A percentile compares a stretch with the other conserved stretches of the same genome.
Evolutionary conservation across 92 coral and sea anemone genomes (phyloP).

Genomic region (Epizoanthus rinbou): DNA sequence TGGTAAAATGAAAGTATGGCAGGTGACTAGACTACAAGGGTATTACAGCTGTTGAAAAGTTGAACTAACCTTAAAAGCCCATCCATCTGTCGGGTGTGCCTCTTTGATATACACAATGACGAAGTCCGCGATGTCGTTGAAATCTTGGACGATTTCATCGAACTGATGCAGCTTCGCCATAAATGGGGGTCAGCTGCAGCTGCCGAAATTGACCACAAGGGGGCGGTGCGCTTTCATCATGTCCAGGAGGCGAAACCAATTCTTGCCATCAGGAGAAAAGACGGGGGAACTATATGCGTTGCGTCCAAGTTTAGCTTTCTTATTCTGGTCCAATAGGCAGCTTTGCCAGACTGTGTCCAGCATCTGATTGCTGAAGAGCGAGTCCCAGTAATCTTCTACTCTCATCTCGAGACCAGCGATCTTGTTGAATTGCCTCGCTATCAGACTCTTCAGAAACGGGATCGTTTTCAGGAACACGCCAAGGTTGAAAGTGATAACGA

Average conservation of each 20-base stretch:
- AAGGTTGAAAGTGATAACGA: constrained; percentile 52
- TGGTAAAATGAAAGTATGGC: too few species aligned
- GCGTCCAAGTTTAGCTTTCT: constrained; percentile 44
- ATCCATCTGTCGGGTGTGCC: constrained; percentile 91
- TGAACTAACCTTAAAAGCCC: constrained; percentile 91
- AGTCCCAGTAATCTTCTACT: constrained; percentile 72
- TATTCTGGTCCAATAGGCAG: constrained; percentile 52
- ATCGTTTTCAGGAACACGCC: constrained; percentile 68
- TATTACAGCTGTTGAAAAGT: background rate
- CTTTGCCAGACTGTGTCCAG: constrained; percentile 62
- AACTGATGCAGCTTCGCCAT: constrained; percentile 88
- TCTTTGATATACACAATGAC: constrained; percentile 87
- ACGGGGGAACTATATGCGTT: constrained; percentile 67
- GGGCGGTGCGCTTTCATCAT: constrained; percentile 76
- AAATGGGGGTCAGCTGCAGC: constrained; percentile 93
- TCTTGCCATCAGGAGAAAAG: constrained; percentile 63
- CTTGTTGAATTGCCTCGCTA: constrained; percentile 54
- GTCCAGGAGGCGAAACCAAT: constrained; percentile 60
- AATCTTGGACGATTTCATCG: constrained; percentile 72
- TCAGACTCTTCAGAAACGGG: constrained; percentile 61
- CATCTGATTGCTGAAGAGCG: constrained; percentile 73
- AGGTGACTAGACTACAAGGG: background rate
- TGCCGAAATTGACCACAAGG: constrained; percentile 83
- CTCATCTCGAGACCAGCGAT: constrained; percentile 64
- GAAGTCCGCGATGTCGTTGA: constrained; percentile 89